Percentiles rank a stretch among this genome's conserved stretches.
phyloP scores from a whole-genome alignment of 2,113 vertebrate genomes.

The Dipodomys merriami region DNA sequence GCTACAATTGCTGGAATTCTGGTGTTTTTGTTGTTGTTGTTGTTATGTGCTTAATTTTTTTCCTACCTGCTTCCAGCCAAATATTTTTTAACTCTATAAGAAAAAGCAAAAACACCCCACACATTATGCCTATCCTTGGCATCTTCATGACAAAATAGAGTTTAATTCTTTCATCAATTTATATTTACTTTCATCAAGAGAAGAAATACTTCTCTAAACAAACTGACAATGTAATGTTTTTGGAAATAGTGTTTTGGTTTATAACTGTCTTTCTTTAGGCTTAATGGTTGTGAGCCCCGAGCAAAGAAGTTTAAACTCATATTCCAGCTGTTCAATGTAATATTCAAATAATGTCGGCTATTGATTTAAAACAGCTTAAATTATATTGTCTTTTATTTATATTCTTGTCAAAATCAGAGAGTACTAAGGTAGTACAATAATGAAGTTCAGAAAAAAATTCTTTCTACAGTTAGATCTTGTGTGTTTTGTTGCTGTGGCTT shows the following conservation, averaged over 20 bases:
- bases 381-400: slow-evolving; percentile 56
- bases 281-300: slow-evolving; percentile 53
- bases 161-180: slow-evolving; percentile 54
- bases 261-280: slow-evolving; percentile 63
- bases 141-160: slow-evolving; percentile 8
- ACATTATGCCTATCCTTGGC: not conserved
- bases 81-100: not conserved
- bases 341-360: slow-evolving; percentile 68
- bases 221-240: slow-evolving; percentile 61
- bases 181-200: slow-evolving; percentile 55
- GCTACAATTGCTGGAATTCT: not conserved
- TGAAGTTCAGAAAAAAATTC: not conserved
- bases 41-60: not conserved
- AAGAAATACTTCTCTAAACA: slow-evolving; percentile 62
- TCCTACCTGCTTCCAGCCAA: not conserved
- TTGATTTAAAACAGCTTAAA: slow-evolving; percentile 63
- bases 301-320: slow-evolving; percentile 56
- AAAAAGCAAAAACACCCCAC: slow-evolving; percentile 41
- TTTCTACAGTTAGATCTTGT: not conserved
- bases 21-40: too few species aligned
- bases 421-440: not conserved
- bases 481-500: not conserved
- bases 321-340: slow-evolving; percentile 60
- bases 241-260: slow-evolving; percentile 62
- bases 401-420: slow-evolving; percentile 50